phyloP scores from a whole-genome alignment of 2,797 vertebrate species.

The Malacoraja senta region DNA sequence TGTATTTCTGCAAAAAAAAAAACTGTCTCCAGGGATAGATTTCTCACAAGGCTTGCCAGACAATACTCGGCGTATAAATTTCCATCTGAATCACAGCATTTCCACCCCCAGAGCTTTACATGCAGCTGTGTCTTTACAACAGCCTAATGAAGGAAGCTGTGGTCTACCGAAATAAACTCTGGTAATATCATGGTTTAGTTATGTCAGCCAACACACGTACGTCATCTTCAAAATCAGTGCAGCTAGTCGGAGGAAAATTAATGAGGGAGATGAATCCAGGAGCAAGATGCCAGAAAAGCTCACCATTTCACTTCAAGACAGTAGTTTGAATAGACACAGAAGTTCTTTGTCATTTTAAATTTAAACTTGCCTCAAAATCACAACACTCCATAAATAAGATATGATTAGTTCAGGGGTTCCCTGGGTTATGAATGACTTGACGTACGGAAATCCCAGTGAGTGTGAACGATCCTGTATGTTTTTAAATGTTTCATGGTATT shows the following conservation, averaged over 20 bases:
- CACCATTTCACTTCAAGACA: neutral
- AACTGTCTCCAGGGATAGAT: neutral
- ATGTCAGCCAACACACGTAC: neutral
- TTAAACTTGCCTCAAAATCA: neutral
- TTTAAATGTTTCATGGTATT: no score
- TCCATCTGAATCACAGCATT: conserved; percentile 29
- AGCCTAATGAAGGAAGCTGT: conserved; percentile 16
- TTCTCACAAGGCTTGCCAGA: neutral
- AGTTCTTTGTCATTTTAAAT: neutral
- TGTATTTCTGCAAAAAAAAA: neutral
- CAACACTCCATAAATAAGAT: neutral
- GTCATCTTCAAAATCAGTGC: neutral
- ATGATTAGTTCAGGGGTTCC: no score
- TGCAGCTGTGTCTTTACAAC: neutral
- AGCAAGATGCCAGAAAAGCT: neutral
- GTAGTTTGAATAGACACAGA: neutral
- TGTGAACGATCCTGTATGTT: no score
- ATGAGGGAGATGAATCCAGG: neutral
- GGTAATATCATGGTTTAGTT: neutral
- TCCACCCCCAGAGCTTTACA: neutral
- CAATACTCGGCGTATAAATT: neutral
- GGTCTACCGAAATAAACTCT: neutral
- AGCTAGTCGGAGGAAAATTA: neutral
- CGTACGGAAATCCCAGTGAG: no score
- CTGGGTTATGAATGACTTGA: no score